These are phyloP conservation scores for Bucorvus abyssinicus DNA, from an alignment of 2,797 vertebrate species.

Conservation along the genomic window DNA sequence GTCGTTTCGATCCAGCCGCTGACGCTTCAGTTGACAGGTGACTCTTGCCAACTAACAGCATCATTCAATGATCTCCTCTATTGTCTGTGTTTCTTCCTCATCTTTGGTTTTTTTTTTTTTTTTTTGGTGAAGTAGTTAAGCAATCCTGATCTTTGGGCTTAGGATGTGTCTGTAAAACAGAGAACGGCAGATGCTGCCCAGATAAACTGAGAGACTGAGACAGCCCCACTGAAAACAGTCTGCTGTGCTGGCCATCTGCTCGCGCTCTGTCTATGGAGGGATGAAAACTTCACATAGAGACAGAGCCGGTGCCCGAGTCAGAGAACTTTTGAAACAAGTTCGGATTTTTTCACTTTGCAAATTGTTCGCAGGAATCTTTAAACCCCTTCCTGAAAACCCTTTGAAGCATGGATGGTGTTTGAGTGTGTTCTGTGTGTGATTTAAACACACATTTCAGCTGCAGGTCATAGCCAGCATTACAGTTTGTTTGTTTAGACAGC, in stretches of 20 bases:
- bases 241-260: background rate
- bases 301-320: background rate
- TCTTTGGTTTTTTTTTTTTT: background rate
- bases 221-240: background rate
- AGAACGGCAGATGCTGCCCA: background rate
- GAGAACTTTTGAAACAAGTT: background rate
- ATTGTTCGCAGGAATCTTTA: background rate
- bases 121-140: background rate
- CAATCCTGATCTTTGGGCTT: background rate
- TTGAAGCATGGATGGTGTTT: background rate
- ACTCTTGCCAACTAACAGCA: background rate
- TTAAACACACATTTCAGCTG: background rate
- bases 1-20: background rate
- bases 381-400: background rate
- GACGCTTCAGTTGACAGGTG: background rate
- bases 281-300: background rate
- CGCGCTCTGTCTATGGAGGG: background rate
- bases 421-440: background rate
- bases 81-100: background rate
- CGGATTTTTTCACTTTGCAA: background rate
- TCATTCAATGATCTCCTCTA: background rate
- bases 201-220: background rate
- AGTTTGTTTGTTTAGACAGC: background rate
- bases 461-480: background rate
- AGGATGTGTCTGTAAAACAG: background rate